phyloP scores from a whole-genome alignment of 2,113 vertebrate genomes.

The Turdus rufiventris region DNA sequence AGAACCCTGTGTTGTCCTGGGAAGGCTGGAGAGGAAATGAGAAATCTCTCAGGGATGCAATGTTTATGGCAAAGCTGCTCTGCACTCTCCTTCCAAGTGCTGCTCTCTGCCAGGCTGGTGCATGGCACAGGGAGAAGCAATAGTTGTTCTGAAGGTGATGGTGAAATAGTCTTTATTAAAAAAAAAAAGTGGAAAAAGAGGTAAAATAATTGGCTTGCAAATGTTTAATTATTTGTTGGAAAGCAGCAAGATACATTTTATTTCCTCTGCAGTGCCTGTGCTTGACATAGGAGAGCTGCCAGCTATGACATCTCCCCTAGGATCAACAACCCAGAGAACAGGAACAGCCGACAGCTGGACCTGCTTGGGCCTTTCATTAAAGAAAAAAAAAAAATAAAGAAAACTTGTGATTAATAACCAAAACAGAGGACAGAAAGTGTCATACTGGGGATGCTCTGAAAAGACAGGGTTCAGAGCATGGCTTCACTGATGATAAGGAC shows the following conservation, averaged over 20 bases:
- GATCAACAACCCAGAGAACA: neutral
- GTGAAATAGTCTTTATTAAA: neutral
- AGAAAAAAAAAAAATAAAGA: neutral
- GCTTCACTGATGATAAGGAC: neutral
- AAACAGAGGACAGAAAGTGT: neutral
- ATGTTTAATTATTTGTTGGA: neutral
- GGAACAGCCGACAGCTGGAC: neutral
- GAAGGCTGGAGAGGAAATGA: neutral
- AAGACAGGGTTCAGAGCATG: neutral
- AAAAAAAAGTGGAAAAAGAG: neutral
- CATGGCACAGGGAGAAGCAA: neutral
- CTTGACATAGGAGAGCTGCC: neutral
- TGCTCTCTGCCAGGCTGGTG: neutral
- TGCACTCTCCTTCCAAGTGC: neutral
- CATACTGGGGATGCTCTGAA: neutral
- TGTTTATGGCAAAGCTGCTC: neutral
- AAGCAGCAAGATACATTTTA: neutral
- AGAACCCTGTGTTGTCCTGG: neutral
- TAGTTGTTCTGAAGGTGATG: neutral
- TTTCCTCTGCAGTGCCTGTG: neutral
- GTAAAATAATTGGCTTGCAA: neutral
- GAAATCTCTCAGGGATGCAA: rapidly evolving
- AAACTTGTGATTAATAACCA: neutral
- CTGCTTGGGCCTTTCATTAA: neutral
- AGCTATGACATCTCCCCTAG: neutral